Evolutionary conservation across 1,140 invertebrate genomes (phyloP).

Genomic region (Camponotus floridanus): DNA sequence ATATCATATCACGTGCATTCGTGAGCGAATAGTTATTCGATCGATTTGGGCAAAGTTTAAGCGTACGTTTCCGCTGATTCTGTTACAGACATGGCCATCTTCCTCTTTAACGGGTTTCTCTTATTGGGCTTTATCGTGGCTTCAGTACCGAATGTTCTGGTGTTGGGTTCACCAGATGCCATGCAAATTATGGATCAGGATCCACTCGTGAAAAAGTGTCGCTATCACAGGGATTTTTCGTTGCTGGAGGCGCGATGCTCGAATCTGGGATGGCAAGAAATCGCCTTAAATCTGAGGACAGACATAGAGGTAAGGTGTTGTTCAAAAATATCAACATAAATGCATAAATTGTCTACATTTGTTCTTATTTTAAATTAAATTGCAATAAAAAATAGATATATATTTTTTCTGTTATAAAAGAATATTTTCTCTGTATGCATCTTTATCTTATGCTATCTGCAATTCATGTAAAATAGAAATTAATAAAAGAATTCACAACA

Average conservation of each 20-base stretch:
- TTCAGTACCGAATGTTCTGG: slow-evolving; percentile 52
- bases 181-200: slow-evolving; percentile 72
- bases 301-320: slow-evolving; percentile 77
- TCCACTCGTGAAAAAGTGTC: slow-evolving; percentile 69
- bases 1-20: not conserved
- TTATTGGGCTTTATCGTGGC: slow-evolving; percentile 69
- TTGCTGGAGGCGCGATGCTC: slow-evolving; percentile 78
- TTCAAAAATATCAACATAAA: not conserved
- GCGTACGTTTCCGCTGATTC: slow-evolving; percentile 34
- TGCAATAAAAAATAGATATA: not conserved
- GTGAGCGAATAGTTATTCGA: not conserved
- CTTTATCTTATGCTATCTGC: not conserved
- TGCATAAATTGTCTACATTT: not conserved
- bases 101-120: slow-evolving; percentile 72
- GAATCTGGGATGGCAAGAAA: slow-evolving; percentile 66
- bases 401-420: no score
- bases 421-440: not conserved
- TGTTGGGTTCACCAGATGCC: slow-evolving; percentile 56
- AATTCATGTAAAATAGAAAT: not conserved
- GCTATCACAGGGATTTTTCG: slow-evolving; percentile 64
- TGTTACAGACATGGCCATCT: slow-evolving; percentile 78
- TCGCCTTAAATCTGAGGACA: slow-evolving; percentile 74
- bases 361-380: slow-evolving; percentile 25
- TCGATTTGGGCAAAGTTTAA: slow-evolving; percentile 27
- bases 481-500: not conserved